Base-by-base conservation (phyloP, 2,888 invertebrate species). In the Torymus tubicola region DNA sequence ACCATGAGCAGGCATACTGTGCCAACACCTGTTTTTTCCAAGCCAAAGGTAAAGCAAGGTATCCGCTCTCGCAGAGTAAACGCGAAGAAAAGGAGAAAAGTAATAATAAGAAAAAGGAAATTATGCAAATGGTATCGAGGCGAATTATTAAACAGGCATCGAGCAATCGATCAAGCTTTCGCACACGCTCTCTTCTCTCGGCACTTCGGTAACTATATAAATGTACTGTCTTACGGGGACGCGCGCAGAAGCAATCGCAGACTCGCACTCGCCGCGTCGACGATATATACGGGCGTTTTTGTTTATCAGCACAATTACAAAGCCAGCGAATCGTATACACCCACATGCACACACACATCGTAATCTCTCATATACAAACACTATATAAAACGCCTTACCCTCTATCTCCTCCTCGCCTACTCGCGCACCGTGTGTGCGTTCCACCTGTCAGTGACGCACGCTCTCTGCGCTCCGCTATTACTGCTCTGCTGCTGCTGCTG, bases 371-470 rank as follows among this genome's bases (percentile, higher is more conserved):
- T 8, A 31, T 8, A 65, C 21, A 31, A 31, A n/a, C 67, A 31
- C 53, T 24, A 11, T 31, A 31, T 31, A 60, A 2, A 58, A 11
- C 21, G 5, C 21, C 68, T 68, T 24, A 68, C 61, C 52, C 61
- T 74, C 12, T 80, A 80, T 80, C 42, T 70, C 14, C 21, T 63
- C 52, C 13, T 31, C n/a, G 65, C 8, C 65, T 74, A 70, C 24
- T 74, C n/a, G 13, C 31, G 42, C 42, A 42, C 42, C 42, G 42
- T 77, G 11, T 14, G 8, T 24, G 31, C 14, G 21, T 65, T 70
- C 60, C 74, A 80, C 79, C 65, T 80, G 79, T 70, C 64, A 70
- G 57, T 80, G 53, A 70, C 65, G 74, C 60, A 65, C 58, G 79
- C 52, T 50, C n/a, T 16, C 21, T 31, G 60, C 57, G 68, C 18